These are phyloP conservation scores for Drosophila hamatofila DNA, from an alignment of 2,888 invertebrate species.

Conservation along the genomic window DNA sequence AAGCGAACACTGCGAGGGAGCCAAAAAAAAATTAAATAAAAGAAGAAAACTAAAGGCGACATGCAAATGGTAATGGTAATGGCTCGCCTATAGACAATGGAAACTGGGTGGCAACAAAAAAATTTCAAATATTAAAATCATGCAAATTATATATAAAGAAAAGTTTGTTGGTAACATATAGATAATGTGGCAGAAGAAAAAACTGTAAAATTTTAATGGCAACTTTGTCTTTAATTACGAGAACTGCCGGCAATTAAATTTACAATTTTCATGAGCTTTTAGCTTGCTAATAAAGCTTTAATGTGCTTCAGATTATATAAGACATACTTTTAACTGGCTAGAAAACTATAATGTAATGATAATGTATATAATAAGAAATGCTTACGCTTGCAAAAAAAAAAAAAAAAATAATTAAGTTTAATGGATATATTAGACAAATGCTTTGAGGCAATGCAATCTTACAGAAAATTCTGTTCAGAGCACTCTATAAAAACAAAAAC, in stretches of 20 bases:
- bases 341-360: too few relatives aligned
- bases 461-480: too few relatives aligned
- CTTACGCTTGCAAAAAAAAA: too few relatives aligned
- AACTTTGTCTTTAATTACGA: not conserved
- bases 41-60: conserved; percentile 37
- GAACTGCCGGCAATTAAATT: not conserved
- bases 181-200: not conserved
- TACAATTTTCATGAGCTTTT: not conserved
- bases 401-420: too few relatives aligned
- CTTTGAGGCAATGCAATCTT: too few relatives aligned
- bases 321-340: not conserved
- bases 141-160: conserved; percentile 4
- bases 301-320: not conserved
- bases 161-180: not conserved
- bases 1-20: conserved; percentile 52
- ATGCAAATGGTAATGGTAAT: conserved; percentile 74
- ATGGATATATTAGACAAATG: too few relatives aligned
- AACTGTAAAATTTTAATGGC: not conserved
- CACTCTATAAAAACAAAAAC: too few relatives aligned
- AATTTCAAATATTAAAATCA: conserved; percentile 8
- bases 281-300: not conserved
- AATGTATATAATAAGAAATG: too few relatives aligned
- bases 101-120: conserved; percentile 36
- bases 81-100: conserved; percentile 59
- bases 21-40: conserved; percentile 31